Evolutionary conservation across 2,888 invertebrate species (phyloP), one percentile per base, ranked within the genome.

Genomic region (Lamproptera curius): DNA sequence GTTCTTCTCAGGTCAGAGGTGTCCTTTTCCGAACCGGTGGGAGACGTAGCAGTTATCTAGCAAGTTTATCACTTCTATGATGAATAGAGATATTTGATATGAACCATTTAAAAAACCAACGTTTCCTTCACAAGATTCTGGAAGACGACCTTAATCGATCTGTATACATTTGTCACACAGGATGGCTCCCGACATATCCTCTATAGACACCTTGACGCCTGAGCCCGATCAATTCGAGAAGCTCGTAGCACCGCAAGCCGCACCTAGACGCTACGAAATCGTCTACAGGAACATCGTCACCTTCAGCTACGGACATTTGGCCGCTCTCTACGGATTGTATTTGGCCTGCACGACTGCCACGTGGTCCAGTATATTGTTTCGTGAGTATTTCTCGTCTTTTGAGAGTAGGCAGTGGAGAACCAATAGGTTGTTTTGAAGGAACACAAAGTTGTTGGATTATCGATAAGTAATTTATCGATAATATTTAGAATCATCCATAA

Each of bases 241-340:
- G 47, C 52, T 62, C 15, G 50, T 56, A 2, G 58, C 57, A 0
- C 59, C 63, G 0, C 65, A 62, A 17, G 63, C 67, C 0, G 59
- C 44, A 0, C 63, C 65, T 0, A 53, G 70, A 43, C 56, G 65
- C 23, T 67, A 56, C 40, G 39, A 65, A 4, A 57, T 67, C 2
- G 55, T 68, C 0, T 63, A 65, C 41, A 33, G 39, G 1, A 66
- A 65, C 28, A 40, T 73, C 1, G 0, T 65, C 0, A 60, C 62
- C 0, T 64, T 68, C n/a, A 10, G 48, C 0, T 73, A 70, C 16
- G 60, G 58, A 0, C 69, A 73, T 17, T 1, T 63, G 0, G 60
- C 68, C 0, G 67, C 61, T 0, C 0, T 61, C 0, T 73, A 72
- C 42, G 73, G 73, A 0, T 8, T 69, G 0, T 75, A 72, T 35